Base-by-base conservation (phyloP, 2,113 vertebrate species). In the Dasyurus viverrinus region DNA sequence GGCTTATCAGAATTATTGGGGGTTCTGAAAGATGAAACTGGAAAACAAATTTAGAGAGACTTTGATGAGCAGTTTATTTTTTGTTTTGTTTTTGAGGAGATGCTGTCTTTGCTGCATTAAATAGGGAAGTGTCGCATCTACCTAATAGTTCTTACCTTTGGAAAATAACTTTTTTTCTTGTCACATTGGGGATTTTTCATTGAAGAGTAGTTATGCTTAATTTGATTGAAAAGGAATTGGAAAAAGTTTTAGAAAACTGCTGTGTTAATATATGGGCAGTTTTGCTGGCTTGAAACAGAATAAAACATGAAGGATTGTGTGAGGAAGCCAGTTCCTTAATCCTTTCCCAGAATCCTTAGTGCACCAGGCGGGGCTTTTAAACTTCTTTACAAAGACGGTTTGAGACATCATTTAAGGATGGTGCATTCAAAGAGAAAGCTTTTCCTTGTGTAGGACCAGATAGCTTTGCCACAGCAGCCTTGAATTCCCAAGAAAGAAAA, bases 271-370 rank as follows among this genome's bases (percentile, higher is more conserved):
- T 22, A 90, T 90, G 26, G 48, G 24, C 25, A 48, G 89, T 52
- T 90, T 90, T 90, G 27, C 48, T 90, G 89, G 25, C 27, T n/a
- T 84, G 47, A 90, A 90, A 52, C 48, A 50, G 42, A 84, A 25
- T 19, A 50, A 14, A 68, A 68, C 60, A 12, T 90, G 48, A 90
- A 84, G 52, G 16, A 54, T 96, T 92, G 0, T 95, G 93, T 95
- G 95, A 90, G 91, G 54, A 94, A 89, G 92, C 89, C 92, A 96
- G 94, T 90, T 93, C 90, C 54, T 68, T 97, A 96, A 97, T 96
- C 96, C 97, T 96, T 97, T 97, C 96, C 96, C 95, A 96, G 96
- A 95, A 94, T 93, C 93, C 53, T 47, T 53, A 54, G 91, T 2
- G 2, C 0, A 0, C 90, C 48, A 47, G 94, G 94, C 93, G 46